These are phyloP conservation scores for Spodoptera litura DNA, from an alignment of 1,140 invertebrate genomes.

Conservation along the genomic window DNA sequence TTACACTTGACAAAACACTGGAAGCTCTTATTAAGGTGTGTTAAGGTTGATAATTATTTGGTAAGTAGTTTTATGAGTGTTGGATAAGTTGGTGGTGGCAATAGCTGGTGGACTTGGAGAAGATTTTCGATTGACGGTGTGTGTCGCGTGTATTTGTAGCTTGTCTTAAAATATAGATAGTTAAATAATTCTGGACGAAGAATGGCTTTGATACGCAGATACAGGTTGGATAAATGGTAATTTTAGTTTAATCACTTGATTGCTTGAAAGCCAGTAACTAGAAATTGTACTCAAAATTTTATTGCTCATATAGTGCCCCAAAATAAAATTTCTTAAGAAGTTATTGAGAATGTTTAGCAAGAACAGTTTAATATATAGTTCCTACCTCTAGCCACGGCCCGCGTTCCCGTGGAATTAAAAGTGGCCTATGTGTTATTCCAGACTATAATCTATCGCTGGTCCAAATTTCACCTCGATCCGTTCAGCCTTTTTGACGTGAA, in stretches of 20 bases:
- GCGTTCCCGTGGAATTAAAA: too few relatives aligned
- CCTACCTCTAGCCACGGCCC: too few relatives aligned
- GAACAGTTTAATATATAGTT: background rate
- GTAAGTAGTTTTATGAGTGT: background rate
- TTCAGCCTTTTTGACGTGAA: too few relatives aligned
- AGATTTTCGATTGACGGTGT: conserved; percentile 29
- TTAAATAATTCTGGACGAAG: background rate
- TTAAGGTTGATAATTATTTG: conserved; percentile 15
- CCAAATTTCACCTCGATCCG: too few relatives aligned
- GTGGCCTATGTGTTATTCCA: too few relatives aligned
- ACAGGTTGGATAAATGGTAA: too few relatives aligned
- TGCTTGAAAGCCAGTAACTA: too few relatives aligned
- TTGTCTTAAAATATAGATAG: background rate
- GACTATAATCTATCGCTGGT: too few relatives aligned
- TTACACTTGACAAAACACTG: background rate
- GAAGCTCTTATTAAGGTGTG: conserved; percentile 4
- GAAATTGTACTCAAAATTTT: too few relatives aligned
- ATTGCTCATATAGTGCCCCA: too few relatives aligned
- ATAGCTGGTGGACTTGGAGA: background rate
- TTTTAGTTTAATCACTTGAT: too few relatives aligned
- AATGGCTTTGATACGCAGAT: background rate
- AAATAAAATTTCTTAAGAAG: background rate
- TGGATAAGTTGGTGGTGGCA: background rate
- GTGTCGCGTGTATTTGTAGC: conserved; percentile 12
- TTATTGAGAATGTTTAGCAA: background rate